Evolutionary conservation across 2,113 vertebrate species (phyloP).

Genomic region (Upupa epops): DNA sequence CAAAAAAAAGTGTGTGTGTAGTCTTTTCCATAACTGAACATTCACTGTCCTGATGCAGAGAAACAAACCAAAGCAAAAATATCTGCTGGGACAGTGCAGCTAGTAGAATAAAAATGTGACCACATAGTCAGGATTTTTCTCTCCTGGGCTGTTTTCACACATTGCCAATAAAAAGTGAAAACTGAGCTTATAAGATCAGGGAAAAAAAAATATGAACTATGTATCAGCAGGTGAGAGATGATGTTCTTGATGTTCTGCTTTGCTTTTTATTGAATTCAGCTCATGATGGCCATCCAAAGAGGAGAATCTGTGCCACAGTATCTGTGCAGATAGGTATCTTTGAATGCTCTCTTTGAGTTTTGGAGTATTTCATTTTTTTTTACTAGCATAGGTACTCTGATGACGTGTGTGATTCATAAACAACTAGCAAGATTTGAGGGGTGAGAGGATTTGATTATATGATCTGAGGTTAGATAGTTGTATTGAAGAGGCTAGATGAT

Average conservation of each 20-base stretch:
- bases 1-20: not conserved
- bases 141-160: not conserved
- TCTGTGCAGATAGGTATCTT: not conserved
- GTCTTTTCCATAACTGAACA: not conserved
- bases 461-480: constrained; percentile 26
- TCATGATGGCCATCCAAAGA: not conserved
- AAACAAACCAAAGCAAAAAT: not conserved
- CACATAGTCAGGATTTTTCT: not conserved
- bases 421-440: not conserved
- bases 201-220: not conserved
- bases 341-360: not conserved
- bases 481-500: constrained; percentile 6
- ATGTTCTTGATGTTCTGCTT: not conserved
- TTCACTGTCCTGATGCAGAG: not conserved
- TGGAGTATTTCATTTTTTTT: not conserved
- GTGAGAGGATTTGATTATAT: constrained; percentile 22
- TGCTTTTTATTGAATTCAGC: not conserved
- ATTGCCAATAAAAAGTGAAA: not conserved
- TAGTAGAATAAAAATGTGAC: not conserved
- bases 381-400: not conserved
- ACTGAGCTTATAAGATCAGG: rapidly evolving
- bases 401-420: not conserved
- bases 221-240: not conserved
- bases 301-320: not conserved
- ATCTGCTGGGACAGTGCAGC: rapidly evolving